A percentile compares a stretch with the other conserved stretches of the same genome.
Conservation (phyloP, 1,140 invertebrate genomes). For the Sarcophaga bullata region DNA sequence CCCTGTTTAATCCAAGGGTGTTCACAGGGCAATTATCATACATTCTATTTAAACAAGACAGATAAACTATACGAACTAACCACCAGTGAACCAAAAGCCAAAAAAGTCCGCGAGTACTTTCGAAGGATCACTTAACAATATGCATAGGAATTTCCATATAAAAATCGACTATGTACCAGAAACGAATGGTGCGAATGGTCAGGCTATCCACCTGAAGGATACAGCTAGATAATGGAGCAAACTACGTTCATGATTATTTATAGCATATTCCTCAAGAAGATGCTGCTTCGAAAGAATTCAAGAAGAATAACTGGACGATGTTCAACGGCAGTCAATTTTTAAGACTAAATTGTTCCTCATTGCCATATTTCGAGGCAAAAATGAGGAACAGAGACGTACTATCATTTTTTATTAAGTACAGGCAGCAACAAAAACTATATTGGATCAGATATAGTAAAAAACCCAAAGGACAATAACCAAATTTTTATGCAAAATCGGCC, state of each 20-base stretch:
- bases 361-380: constrained; percentile 51
- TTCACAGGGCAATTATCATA: too few relatives aligned
- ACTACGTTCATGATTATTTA: background rate
- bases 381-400: constrained; percentile 42
- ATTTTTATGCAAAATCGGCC: constrained; percentile 42
- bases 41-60: too few relatives aligned
- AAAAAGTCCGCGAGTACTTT: background rate
- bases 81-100: background rate
- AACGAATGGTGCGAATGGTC: background rate
- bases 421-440: constrained; percentile 50
- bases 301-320: too few relatives aligned
- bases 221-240: background rate
- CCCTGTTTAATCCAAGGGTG: too few relatives aligned
- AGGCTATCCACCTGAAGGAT: background rate
- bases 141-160: background rate
- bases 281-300: too few relatives aligned
- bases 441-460: constrained; percentile 41
- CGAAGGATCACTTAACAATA: background rate
- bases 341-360: constrained; percentile 43
- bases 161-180: background rate
- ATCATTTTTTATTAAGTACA: constrained; percentile 45
- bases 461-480: constrained; percentile 41
- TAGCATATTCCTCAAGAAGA: background rate
- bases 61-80: too few relatives aligned
- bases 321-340: constrained; percentile 28